Evolutionary conservation across 2,888 invertebrate genomes (phyloP), one percentile per base, ranked within the genome.

Genomic region (Drosophila leonis): DNA sequence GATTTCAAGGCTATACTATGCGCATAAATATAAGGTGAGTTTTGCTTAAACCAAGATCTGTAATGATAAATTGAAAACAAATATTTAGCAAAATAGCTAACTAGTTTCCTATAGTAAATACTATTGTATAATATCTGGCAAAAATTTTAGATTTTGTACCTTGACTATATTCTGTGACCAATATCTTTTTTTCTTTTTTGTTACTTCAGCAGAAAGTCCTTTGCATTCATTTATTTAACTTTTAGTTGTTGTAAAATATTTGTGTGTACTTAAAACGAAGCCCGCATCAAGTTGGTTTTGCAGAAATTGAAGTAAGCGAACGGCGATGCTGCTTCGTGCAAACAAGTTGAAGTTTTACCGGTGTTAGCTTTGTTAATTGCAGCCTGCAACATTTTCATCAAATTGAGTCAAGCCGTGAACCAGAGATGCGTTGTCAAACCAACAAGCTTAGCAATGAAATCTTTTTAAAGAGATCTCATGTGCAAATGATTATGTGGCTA

Each of bases 301-400:
- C 31, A 13, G 8, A 33, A 49, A 37, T 33, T 56, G 24, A 57
- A 54, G 63, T 42, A 37, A 15, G 68, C 41, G 27, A 49, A 60
- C 41, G 52, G 70, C 49, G 64, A 68, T 56, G 55, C 61, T 48
- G 60, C 51, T 57, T 51, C 57, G 60, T 59, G 89, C 74, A 86
- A 82, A 88, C 78, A 90, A 70, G 62, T 67, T 80, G 73, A 88
- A 85, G 82, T 88, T 78, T 65, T 82, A 70, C 70, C 73, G 49
- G 72, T 70, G 78, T 76, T 85, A 72, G 80, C 76, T 85, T 85
- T 85, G 78, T 78, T 82, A 90, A 90, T 85, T 87, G 83, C 88
- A 90, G 78, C 46, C 15, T 46, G 27, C 88, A 88, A 90, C 80
- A 85, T 87, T 89, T 88, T 90, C 90, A 90, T 90, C 88, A 90